Conservation (phyloP, 2,797 vertebrate genomes). For the Clamator glandarius region DNA sequence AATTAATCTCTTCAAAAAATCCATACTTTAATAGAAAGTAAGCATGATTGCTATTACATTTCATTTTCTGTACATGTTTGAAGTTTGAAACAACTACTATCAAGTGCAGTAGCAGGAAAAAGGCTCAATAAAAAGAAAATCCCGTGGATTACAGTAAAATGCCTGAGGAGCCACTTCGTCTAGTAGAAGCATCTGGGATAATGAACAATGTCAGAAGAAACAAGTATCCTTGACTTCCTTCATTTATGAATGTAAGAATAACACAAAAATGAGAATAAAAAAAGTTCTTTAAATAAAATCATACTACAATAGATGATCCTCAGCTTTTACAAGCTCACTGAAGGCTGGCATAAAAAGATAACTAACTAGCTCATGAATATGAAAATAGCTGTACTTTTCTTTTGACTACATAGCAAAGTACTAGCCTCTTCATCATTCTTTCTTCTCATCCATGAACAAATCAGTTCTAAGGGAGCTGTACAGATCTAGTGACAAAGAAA, state of each 20-base stretch:
- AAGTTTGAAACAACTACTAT: conserved; percentile 53
- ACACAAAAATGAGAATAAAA: not conserved
- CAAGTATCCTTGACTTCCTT: conserved; percentile 24
- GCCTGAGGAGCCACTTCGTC: conserved; percentile 36
- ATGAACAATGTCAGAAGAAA: conserved; percentile 43
- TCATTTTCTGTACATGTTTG: conserved; percentile 49
- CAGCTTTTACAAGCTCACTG: not conserved
- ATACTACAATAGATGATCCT: not conserved
- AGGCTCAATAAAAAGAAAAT: conserved; percentile 69
- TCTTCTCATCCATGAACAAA: not conserved
- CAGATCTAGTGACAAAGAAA: conserved; percentile 25
- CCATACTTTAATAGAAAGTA: conserved; percentile 56
- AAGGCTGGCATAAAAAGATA: not conserved
- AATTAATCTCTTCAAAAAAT: conserved; percentile 63
- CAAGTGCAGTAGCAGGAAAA: conserved; percentile 17
- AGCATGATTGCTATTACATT: conserved; percentile 52
- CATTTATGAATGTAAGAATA: conserved; percentile 1
- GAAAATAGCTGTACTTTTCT: not conserved
- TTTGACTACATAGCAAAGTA: not conserved
- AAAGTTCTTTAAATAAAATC: not conserved
- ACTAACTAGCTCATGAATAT: not conserved
- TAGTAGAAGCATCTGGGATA: not conserved
- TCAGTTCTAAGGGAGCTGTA: conserved; percentile 40
- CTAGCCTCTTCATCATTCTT: not conserved
- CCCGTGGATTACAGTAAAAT: conserved; percentile 57